phyloP scores from a whole-genome alignment of 2,797 vertebrate genomes.

The Clangula hyemalis region DNA sequence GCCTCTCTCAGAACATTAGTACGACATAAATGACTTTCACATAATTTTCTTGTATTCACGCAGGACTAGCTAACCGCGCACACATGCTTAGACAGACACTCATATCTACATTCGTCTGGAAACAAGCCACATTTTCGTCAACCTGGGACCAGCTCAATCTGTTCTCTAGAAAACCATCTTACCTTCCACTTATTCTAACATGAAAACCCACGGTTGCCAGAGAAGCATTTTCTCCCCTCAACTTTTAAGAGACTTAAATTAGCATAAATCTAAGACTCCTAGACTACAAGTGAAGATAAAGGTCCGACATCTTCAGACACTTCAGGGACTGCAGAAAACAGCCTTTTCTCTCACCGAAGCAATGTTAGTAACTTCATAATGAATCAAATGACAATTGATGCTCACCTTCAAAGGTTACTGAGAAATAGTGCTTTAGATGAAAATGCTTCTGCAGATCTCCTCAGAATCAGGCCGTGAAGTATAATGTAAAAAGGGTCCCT shows the following conservation, averaged over 20 bases:
- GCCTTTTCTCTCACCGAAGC: neutral
- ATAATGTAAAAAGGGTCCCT: neutral
- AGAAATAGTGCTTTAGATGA: neutral
- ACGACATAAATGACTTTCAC: neutral
- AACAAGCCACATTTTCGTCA: neutral
- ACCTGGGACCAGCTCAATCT: neutral
- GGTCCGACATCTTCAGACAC: neutral
- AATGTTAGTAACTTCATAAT: neutral
- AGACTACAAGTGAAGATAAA: neutral
- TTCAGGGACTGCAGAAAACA: neutral
- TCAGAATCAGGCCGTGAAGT: neutral
- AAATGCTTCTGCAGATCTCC: neutral
- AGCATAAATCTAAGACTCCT: accelerated
- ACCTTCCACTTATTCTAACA: neutral
- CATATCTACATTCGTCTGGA: neutral
- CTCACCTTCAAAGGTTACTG: neutral
- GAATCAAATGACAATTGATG: neutral
- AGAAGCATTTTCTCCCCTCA: neutral
- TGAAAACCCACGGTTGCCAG: neutral
- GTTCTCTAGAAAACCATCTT: neutral
- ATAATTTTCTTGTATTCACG: neutral
- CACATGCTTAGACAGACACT: neutral
- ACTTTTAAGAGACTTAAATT: neutral
- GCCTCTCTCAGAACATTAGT: neutral
- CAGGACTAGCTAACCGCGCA: neutral